Evolutionary conservation across 2,888 invertebrate species (phyloP), one percentile per base, ranked within the genome.

Genomic region (Cyrtodaria siliqua): DNA sequence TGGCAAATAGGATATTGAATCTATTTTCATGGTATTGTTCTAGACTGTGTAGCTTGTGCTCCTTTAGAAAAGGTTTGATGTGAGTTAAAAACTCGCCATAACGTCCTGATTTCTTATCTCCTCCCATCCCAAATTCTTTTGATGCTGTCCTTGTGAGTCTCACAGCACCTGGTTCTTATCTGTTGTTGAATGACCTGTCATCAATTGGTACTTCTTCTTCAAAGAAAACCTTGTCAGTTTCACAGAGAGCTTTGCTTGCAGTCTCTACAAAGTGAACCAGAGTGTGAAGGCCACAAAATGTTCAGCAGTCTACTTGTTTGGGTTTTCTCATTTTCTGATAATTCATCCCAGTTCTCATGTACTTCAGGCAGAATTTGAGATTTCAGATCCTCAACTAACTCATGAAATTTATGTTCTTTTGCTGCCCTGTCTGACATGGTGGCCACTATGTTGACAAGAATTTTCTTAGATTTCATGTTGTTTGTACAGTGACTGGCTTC

Each of bases 241-340:
- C 64, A 16, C 42, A 53, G 4, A 78, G 24, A n/a, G 62, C 33
- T n/a, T 27, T 40, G 18, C 71, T 67, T 12, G 73, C 27, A 33
- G 59, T 44, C 26, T 85, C 80, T 24, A 82, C 82, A 47, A 80
- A 63, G 40, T 80, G 75, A 0, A 84, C 77, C 8, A 80, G 29
- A 12, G 59, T 47, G 40, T 84, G 83, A 3, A 82, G 56, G 9
- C 80, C 82, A 69, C 84, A 84, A 49, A 85, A 84, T 82, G 47
- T 79, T 83, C 12, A 75, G 56, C 16, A 83, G 44, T 33, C 23
- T 50, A 33, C 79, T 60, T 42, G 55, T 63, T 24, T 52, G 20
- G 1, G 18, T 2, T 56, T 82, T 62, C n/a, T 80, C 79, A 42
- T 55, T 66, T 14, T 29, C 3, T 4, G 70, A 64, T 26, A 82